These are phyloP conservation scores for Petrocephalus schoutedeni DNA, from an alignment of 2,797 vertebrate genomes.

Conservation along the genomic window DNA sequence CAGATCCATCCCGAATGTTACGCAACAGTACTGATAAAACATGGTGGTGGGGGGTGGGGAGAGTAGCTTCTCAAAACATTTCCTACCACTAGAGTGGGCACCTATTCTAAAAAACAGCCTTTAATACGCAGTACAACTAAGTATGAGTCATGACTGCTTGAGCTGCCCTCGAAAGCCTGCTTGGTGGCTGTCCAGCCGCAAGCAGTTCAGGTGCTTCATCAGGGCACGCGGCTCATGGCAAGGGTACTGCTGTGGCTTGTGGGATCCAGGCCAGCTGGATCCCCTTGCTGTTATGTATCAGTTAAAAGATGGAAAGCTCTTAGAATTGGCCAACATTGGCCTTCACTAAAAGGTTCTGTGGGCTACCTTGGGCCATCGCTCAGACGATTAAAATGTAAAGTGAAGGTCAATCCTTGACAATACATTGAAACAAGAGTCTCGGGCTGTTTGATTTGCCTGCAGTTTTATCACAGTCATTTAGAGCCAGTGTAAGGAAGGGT, in stretches of 20 bases:
- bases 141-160: background rate
- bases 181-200: background rate
- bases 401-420: background rate
- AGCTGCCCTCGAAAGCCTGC: background rate
- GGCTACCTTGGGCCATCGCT: background rate
- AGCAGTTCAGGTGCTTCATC: background rate
- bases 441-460: background rate
- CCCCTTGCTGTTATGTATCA: background rate
- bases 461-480: background rate
- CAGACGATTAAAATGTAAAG: background rate
- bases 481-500: background rate
- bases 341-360: background rate
- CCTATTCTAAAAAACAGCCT: background rate
- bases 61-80: background rate
- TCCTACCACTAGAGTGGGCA: background rate
- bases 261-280: background rate
- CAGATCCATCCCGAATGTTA: background rate
- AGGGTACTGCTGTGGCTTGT: constrained; percentile 64
- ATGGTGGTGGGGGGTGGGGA: background rate
- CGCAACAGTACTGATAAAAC: background rate
- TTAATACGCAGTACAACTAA: background rate
- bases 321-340: background rate
- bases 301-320: background rate
- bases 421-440: background rate
- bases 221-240: constrained; percentile 57